A percentile compares a stretch with the other conserved stretches of the same genome.
Evolutionary conservation across 2,113 vertebrate genomes (phyloP).

Genomic region (Geococcyx californianus): DNA sequence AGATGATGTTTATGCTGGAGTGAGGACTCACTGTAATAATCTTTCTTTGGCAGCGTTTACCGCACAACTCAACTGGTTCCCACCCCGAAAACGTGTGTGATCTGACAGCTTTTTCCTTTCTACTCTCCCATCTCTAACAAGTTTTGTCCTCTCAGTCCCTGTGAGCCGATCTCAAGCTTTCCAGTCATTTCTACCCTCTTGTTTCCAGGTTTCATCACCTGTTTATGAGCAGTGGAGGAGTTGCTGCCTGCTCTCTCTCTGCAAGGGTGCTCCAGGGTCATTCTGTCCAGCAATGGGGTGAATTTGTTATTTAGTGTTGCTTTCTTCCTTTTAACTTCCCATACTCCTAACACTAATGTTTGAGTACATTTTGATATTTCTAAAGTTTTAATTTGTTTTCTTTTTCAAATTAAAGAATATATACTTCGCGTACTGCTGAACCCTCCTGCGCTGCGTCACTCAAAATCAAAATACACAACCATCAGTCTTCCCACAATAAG

Average conservation of each 20-base stretch:
- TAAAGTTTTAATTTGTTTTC: neutral
- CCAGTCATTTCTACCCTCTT: neutral
- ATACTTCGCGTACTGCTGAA: neutral
- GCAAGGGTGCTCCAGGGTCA: neutral
- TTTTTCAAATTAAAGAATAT: neutral
- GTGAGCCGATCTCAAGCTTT: neutral
- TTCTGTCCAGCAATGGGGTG: neutral
- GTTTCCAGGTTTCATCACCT: neutral
- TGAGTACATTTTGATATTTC: neutral
- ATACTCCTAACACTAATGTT: rapidly evolving
- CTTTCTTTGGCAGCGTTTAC: neutral
- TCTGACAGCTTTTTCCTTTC: neutral
- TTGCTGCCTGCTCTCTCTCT: neutral
- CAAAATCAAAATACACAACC: neutral
- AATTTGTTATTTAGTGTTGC: neutral
- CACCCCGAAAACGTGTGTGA: neutral
- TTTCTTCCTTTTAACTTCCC: neutral
- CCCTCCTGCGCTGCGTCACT: neutral
- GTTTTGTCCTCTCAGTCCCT: neutral
- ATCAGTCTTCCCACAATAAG: neutral
- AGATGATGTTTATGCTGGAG: neutral
- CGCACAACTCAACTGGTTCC: rapidly evolving
- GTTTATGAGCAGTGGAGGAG: neutral
- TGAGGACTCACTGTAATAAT: neutral
- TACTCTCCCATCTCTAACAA: neutral